Evolutionary conservation across 1,140 invertebrate species (phyloP).

Genomic region (Eupeodes corollae): DNA sequence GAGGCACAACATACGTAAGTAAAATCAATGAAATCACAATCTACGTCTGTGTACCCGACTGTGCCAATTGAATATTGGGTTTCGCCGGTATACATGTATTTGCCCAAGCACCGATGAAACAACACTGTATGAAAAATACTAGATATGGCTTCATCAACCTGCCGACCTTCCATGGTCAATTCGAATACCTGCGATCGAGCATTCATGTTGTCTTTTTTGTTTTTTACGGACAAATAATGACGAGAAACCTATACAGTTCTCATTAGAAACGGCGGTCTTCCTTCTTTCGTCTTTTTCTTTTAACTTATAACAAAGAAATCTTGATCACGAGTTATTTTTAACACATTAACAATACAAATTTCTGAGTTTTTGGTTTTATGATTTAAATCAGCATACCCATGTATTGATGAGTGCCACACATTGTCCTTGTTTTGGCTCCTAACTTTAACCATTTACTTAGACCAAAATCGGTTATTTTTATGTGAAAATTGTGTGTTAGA

Average conservation of each 20-base stretch:
- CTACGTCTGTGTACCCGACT: conserved; percentile 87
- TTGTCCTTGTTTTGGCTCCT: conserved; percentile 64
- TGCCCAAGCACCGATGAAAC: conserved; percentile 87
- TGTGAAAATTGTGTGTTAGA: conserved; percentile 65
- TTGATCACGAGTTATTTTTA: neutral
- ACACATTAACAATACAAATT: neutral
- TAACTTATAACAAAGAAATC: too few species aligned
- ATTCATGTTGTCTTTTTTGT: conserved; percentile 54
- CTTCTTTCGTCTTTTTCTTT: too few species aligned
- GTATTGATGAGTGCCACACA: conserved; percentile 84
- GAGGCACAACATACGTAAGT: conserved; percentile 93
- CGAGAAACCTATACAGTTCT: too few species aligned
- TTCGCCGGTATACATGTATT: conserved; percentile 89
- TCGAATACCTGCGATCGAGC: conserved; percentile 79
- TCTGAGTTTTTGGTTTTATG: conserved; percentile 7
- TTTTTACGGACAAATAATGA: neutral
- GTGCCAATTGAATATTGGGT: conserved; percentile 90
- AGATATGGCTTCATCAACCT: conserved; percentile 88
- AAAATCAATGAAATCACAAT: conserved; percentile 95
- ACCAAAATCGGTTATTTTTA: conserved; percentile 84
- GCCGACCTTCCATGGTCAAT: conserved; percentile 79
- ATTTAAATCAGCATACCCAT: conserved; percentile 54
- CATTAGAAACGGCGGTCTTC: too few species aligned
- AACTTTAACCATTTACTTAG: conserved; percentile 78
- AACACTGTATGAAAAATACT: conserved; percentile 92